A percentile compares a stretch with the other conserved stretches of the same genome.
phyloP scores from a whole-genome alignment of 1,140 invertebrate genomes.

The Atopsyche davidsoni region DNA sequence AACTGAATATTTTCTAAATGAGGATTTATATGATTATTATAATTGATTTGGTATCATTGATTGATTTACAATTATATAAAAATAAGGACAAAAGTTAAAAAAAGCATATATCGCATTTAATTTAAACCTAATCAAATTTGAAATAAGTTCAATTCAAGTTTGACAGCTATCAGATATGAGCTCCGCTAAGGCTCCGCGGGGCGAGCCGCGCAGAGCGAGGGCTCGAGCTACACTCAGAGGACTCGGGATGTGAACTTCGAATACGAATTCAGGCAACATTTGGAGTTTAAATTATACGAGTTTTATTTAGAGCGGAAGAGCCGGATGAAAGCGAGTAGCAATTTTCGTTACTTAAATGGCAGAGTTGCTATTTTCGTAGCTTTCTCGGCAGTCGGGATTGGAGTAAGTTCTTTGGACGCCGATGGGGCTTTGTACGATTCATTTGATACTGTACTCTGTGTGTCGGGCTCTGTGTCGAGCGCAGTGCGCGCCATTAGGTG shows the following conservation, averaged over 20 bases:
- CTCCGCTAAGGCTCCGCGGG: background rate
- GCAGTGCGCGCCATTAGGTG: background rate
- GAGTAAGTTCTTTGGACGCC: too few relatives aligned
- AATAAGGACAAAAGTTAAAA: too few relatives aligned
- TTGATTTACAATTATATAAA: too few relatives aligned
- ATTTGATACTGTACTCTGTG: background rate
- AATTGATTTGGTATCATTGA: too few relatives aligned
- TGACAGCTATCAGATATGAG: background rate
- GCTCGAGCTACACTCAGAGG: slow-evolving; percentile 19
- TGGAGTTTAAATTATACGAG: slow-evolving; percentile 19
- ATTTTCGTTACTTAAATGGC: too few relatives aligned
- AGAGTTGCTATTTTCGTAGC: too few relatives aligned
- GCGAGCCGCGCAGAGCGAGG: background rate
- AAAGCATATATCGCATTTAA: too few relatives aligned
- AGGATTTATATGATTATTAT: too few relatives aligned
- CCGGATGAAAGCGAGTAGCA: slow-evolving; percentile 4
- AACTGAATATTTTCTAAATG: too few relatives aligned
- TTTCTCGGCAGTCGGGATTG: too few relatives aligned
- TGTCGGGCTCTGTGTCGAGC: background rate
- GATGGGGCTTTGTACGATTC: too few relatives aligned
- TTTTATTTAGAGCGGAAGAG: slow-evolving; percentile 17
- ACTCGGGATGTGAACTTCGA: slow-evolving; percentile 25
- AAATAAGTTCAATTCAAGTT: slow-evolving; percentile 17
- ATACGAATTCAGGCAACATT: slow-evolving; percentile 22
- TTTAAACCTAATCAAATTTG: too few relatives aligned